phyloP scores from a whole-genome alignment of 1,140 invertebrate species.

The Drosophila pseudoobscura region DNA sequence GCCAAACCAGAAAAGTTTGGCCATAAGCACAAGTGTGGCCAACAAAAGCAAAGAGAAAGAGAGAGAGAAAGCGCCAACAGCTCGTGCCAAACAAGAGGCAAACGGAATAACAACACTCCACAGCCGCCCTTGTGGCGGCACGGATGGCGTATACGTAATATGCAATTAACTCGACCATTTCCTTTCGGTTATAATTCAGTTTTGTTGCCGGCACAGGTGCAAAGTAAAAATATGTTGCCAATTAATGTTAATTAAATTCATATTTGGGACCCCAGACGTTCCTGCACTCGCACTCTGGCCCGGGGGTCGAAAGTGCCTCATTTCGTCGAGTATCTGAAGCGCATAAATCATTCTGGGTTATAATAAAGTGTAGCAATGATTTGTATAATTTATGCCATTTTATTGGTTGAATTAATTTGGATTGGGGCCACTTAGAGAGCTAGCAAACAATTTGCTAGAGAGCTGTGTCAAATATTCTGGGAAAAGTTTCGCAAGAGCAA shows the following conservation, averaged over 20 bases:
- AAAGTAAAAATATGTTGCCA: constrained; percentile 63
- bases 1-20: constrained; percentile 60
- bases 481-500: background rate
- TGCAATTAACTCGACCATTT: constrained; percentile 72
- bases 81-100: constrained; percentile 14
- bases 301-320: constrained; percentile 4
- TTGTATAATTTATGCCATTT: constrained; percentile 39
- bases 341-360: constrained; percentile 28
- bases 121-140: constrained; percentile 15
- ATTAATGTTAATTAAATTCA: constrained; percentile 81
- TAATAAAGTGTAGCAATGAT: constrained; percentile 16
- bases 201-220: constrained; percentile 55
- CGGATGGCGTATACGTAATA: constrained; percentile 65
- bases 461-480: constrained; percentile 1
- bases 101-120: constrained; percentile 24
- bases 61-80: constrained; percentile 11
- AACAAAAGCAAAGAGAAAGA: constrained; percentile 42
- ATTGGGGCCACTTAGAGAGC: constrained; percentile 23
- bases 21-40: constrained; percentile 66
- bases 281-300: background rate
- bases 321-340: constrained; percentile 12
- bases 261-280: constrained; percentile 47
- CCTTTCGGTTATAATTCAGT: constrained; percentile 24
- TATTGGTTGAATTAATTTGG: constrained; percentile 43
- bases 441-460: too few species aligned